These are phyloP conservation scores for Telmatherina bonti DNA, from an alignment of 2,797 vertebrate species.

Conservation along the genomic window DNA sequence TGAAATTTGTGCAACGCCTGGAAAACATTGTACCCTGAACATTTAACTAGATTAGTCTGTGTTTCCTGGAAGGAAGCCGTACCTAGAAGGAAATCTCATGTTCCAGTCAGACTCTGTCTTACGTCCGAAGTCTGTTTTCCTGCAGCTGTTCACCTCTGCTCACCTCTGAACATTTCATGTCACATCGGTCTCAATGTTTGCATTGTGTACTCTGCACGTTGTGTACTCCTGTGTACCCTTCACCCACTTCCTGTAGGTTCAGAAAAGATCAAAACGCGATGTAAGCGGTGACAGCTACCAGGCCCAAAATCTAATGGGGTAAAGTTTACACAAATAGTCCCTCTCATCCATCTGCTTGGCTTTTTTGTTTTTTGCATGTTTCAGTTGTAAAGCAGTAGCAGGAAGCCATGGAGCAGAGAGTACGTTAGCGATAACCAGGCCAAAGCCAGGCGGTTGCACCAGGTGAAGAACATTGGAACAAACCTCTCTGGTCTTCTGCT, in stretches of 20 bases:
- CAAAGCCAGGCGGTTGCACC: no score
- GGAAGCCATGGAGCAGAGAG: background rate
- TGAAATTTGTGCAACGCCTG: background rate
- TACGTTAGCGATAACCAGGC: background rate
- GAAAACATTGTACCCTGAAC: background rate
- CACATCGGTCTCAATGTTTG: conserved; percentile 7
- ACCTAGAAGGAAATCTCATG: background rate
- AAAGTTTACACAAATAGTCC: conserved; percentile 37
- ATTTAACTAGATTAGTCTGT: background rate
- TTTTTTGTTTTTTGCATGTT: conserved; percentile 14
- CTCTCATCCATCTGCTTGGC: background rate
- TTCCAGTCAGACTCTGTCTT: background rate
- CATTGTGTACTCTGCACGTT: no score
- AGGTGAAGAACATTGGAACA: no score
- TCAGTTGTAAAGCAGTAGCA: background rate
- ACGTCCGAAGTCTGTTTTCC: no score
- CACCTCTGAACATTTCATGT: background rate
- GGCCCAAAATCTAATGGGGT: conserved; percentile 1
- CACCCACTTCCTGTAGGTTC: background rate
- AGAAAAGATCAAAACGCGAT: background rate
- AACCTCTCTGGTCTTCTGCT: no score
- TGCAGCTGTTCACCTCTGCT: background rate
- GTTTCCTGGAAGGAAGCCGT: background rate
- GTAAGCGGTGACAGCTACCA: background rate
- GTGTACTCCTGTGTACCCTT: background rate